Conservation (phyloP, 2,888 invertebrate species). For the Eumacrocentrus americanus region DNA sequence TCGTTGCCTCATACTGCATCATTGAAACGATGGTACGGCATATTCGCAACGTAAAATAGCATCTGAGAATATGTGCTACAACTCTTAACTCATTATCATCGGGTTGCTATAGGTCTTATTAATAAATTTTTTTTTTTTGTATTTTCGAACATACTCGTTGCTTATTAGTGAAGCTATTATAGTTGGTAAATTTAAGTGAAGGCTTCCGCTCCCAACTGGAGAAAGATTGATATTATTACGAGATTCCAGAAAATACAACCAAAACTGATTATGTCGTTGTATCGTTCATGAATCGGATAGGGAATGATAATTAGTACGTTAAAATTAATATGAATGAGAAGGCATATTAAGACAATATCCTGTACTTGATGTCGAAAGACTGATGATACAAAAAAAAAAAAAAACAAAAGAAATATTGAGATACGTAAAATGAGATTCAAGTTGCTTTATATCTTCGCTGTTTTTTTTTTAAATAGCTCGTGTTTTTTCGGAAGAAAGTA, state of each 20-base stretch:
- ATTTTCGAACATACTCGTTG: neutral
- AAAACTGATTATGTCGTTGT: conserved; percentile 38
- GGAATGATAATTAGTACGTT: conserved; percentile 22
- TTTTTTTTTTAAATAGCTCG: conserved; percentile 47
- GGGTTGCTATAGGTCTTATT: neutral
- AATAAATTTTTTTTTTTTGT: neutral
- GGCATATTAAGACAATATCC: neutral
- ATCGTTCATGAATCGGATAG: conserved; percentile 28
- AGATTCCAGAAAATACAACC: conserved; percentile 5
- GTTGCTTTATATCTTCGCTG: conserved; percentile 52
- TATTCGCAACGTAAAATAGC: neutral
- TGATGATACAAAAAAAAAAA: neutral
- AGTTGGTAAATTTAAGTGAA: neutral
- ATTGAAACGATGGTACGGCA: neutral
- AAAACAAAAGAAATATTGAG: neutral
- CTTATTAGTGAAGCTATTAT: neutral
- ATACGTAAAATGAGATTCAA: conserved; percentile 46
- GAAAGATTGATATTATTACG: neutral
- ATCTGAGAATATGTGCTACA: neutral
- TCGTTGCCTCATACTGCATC: neutral
- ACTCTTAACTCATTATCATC: neutral
- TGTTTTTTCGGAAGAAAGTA: conserved; percentile 49
- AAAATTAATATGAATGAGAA: neutral
- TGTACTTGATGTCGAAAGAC: no score
- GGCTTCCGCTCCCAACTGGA: neutral